A percentile compares a stretch with the other conserved stretches of the same genome.
Evolutionary conservation across 1,140 invertebrate species (phyloP).

Genomic region (Ephestia elutella): DNA sequence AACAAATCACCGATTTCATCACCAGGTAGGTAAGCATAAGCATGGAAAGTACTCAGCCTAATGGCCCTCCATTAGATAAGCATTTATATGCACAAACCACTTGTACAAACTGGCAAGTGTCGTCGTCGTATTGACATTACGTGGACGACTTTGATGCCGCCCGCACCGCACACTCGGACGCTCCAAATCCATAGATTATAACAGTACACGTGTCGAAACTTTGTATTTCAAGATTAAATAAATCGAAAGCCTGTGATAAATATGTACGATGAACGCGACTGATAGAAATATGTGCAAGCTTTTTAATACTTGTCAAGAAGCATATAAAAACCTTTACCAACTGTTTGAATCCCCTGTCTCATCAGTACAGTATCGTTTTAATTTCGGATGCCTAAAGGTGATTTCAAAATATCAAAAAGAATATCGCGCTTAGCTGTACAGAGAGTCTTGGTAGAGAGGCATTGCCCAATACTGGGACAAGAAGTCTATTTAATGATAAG

Average conservation of each 20-base stretch:
- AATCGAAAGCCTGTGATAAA: neutral
- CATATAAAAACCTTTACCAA: no score
- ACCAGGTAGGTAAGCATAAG: neutral
- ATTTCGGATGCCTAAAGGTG: no score
- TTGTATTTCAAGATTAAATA: neutral
- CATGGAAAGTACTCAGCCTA: neutral
- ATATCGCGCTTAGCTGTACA: no score
- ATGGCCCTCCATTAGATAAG: conserved; percentile 1
- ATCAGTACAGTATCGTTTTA: no score
- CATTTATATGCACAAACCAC: conserved; percentile 1
- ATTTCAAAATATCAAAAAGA: no score
- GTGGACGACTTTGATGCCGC: neutral
- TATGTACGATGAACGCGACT: no score
- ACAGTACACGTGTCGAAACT: neutral
- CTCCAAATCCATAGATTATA: conserved; percentile 1
- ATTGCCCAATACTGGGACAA: no score
- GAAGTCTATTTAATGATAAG: no score
- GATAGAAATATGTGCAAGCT: no score
- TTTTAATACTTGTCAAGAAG: no score
- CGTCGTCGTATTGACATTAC: neutral
- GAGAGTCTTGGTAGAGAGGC: no score
- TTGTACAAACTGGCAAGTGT: conserved; percentile 1
- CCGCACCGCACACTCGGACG: neutral
- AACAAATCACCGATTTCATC: conserved; percentile 1
- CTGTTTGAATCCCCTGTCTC: no score